phyloP scores from a whole-genome alignment of 2,113 vertebrate species.

The Acrocephalus arundinaceus region DNA sequence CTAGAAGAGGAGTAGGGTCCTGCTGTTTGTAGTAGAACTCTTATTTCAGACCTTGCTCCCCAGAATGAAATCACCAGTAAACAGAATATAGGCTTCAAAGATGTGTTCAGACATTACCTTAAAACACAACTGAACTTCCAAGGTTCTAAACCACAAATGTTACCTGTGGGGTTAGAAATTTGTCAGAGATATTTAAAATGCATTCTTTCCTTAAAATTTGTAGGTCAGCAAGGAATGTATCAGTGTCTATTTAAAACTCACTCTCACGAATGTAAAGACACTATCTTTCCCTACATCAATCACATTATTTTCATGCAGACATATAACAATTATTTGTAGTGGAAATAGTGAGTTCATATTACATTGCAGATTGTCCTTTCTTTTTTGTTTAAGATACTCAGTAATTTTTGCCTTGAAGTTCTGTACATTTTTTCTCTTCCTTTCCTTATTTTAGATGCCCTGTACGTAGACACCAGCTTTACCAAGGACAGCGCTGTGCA shows the following conservation, averaged over 20 bases:
- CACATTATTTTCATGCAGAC: background rate
- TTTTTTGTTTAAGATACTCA: background rate
- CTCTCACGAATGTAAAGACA: background rate
- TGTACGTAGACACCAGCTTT: conserved; percentile 77
- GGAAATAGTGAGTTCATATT: background rate
- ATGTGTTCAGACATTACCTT: background rate
- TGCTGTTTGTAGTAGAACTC: background rate
- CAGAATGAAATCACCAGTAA: background rate
- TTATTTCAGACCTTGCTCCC: background rate
- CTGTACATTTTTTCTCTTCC: conserved; percentile 38
- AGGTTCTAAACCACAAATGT: background rate
- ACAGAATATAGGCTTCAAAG: background rate
- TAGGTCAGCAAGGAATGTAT: background rate
- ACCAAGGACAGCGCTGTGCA: conserved; percentile 77
- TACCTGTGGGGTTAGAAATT: background rate
- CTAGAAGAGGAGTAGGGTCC: background rate
- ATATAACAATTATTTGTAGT: background rate
- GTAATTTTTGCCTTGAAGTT: background rate
- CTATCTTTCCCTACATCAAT: background rate
- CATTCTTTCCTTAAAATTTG: background rate
- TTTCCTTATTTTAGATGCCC: conserved; percentile 78
- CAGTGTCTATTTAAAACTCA: background rate
- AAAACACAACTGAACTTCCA: background rate
- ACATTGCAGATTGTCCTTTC: background rate
- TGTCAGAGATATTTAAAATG: background rate